Evolutionary conservation across 2,113 vertebrate genomes (phyloP).

Genomic region (Cyprinodon brontotheroides): DNA sequence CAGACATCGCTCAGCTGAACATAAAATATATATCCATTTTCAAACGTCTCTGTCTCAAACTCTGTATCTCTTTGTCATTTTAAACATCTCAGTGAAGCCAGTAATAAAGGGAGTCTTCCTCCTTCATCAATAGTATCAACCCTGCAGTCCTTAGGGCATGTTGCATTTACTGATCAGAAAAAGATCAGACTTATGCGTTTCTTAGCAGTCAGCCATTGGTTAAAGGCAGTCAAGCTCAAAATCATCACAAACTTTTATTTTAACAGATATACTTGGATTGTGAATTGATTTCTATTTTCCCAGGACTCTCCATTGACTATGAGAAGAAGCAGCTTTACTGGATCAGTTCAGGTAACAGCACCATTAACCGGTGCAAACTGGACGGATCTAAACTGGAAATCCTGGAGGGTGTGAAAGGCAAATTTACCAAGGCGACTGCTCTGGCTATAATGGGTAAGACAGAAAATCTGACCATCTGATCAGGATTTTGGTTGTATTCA

Average conservation of each 20-base stretch:
- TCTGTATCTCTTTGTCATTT: background rate
- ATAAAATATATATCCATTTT: background rate
- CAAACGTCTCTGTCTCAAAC: background rate
- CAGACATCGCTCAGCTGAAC: too few relatives aligned
- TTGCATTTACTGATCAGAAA: too few relatives aligned
- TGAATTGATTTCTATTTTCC: conserved; percentile 3
- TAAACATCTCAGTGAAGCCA: background rate
- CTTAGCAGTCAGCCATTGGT: too few relatives aligned
- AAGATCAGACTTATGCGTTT: too few relatives aligned
- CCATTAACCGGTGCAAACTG: conserved; percentile 88
- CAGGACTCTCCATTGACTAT: conserved; percentile 93
- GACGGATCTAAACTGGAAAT: conserved; percentile 86
- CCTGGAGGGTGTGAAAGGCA: conserved; percentile 80
- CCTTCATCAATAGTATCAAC: background rate
- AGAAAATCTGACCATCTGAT: background rate
- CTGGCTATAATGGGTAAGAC: conserved; percentile 95
- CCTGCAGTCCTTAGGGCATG: background rate
- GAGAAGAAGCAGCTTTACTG: conserved; percentile 89
- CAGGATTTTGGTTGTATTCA: background rate
- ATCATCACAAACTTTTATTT: background rate
- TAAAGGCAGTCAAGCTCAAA: too few relatives aligned
- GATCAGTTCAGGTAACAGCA: conserved; percentile 92
- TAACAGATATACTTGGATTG: background rate
- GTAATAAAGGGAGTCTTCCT: background rate
- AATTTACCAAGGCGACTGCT: conserved; percentile 90